phyloP scores from a whole-genome alignment of 2,888 invertebrate species.

The Dorcus hopei region DNA sequence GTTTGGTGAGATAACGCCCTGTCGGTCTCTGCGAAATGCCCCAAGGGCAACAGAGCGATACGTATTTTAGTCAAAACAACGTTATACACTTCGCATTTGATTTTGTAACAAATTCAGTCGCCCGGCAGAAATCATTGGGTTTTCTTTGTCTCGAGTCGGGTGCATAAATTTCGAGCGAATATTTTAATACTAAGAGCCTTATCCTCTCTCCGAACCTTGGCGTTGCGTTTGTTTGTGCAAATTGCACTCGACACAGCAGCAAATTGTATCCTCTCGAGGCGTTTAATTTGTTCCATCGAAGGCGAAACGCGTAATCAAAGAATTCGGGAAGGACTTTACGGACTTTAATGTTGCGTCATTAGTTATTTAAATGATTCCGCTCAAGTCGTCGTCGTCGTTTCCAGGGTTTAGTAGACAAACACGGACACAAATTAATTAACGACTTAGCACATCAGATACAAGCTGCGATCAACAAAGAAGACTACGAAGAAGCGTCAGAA shows the following conservation, averaged over 20 bases:
- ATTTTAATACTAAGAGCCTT: too few species aligned
- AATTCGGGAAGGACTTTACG: too few species aligned
- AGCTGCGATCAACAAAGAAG: slow-evolving; percentile 40
- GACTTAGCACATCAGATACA: slow-evolving; percentile 34
- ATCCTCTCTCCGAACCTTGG: too few species aligned
- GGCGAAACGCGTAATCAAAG: too few species aligned
- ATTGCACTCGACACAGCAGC: too few species aligned
- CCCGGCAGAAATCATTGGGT: neutral
- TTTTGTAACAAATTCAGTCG: neutral
- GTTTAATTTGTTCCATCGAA: too few species aligned
- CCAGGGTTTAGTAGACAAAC: slow-evolving; percentile 37
- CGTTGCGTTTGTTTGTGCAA: too few species aligned
- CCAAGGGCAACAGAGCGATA: neutral
- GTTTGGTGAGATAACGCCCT: neutral
- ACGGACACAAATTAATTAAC: slow-evolving; percentile 35
- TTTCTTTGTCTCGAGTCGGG: too few species aligned
- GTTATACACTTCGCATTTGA: neutral
- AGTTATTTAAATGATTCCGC: too few species aligned
- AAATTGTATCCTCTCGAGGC: too few species aligned
- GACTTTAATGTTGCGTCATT: too few species aligned
- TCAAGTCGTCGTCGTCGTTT: neutral
- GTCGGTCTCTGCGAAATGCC: neutral
- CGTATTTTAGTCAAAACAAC: neutral
- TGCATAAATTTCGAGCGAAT: too few species aligned
- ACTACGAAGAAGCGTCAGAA: slow-evolving; percentile 60